Base-by-base conservation (phyloP, 2,888 invertebrate species). In the Rhopalosiphum nymphaeae region DNA sequence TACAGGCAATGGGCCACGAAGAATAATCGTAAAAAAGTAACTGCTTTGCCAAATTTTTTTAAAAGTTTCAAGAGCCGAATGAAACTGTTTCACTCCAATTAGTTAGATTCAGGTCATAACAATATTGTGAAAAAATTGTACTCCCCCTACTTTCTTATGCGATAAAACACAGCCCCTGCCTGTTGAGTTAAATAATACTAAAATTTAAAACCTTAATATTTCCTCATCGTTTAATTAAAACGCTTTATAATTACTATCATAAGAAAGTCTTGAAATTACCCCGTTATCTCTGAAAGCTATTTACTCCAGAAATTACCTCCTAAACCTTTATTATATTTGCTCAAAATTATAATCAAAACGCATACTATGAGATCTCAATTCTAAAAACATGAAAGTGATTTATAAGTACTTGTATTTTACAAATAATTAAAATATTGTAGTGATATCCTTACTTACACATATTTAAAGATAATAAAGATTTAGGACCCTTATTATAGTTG, bases 11-110 rank as follows among this genome's bases (percentile, higher is more conserved):
- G 53, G 78, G 53, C 61, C 44, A 67, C 42, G 56, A n/a, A 56
- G 56, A 84, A 89, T 93, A 89, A 93, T 93, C 89, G 84, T 93
- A 89, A 89, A 88, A 89, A 93, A 90, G 57, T 89, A 85, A 93
- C 90, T 86, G 90, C 90, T 61, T 5, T 21, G 29, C 57, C 46
- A 85, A 89, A 21, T 93, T 89, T 93, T 89, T 84, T n/a, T 44
- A 44, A 91, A 85, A 91, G 44, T n/a, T 85, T 29, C n/a, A 67
- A 84, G 9, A 49, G 26, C 26, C 3, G 53, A 56, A 11, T 29
- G 85, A 57, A 91, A 91, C 56, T 57, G 53, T 86, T 86, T 42
- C 46, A 86, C 86, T 57, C n/a, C 46, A 91, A 91, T 91, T 86
- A 86, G 86, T 86, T 49, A 46, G 86, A 85, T 91, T 91, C 11